Conservation (phyloP, 2,888 invertebrate species). For the Lithophane ornitopus region DNA sequence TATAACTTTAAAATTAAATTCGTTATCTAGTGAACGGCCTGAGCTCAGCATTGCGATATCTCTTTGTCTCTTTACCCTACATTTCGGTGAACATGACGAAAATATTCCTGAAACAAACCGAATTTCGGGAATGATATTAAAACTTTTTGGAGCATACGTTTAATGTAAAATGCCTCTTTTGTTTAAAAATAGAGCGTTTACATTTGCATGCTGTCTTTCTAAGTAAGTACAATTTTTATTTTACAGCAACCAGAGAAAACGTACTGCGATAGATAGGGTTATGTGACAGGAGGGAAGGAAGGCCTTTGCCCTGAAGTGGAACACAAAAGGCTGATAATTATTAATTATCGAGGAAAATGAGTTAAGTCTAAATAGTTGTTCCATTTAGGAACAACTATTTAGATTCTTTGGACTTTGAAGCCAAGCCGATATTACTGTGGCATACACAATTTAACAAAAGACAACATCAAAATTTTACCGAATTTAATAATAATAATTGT, state of each 20-base stretch:
- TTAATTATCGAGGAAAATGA: background rate
- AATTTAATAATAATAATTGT: background rate
- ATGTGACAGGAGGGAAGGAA: background rate
- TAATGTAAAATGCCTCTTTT: conserved; percentile 15
- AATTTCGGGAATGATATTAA: conserved; percentile 33
- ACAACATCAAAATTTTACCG: background rate
- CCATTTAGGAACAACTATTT: background rate
- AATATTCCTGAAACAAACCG: background rate
- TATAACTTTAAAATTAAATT: conserved; percentile 9
- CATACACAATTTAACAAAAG: background rate
- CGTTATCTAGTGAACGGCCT: background rate
- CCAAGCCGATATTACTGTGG: background rate
- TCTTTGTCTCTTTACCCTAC: conserved; percentile 4
- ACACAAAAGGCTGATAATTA: background rate
- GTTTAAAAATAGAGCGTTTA: conserved; percentile 2
- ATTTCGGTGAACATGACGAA: conserved; percentile 20
- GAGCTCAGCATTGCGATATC: conserved; percentile 1
- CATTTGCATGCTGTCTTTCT: background rate
- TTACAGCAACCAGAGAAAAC: background rate
- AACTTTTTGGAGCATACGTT: conserved; percentile 36
- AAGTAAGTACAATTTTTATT: background rate
- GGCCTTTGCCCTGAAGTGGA: background rate
- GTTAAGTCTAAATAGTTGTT: background rate
- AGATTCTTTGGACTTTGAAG: background rate
- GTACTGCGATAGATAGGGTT: background rate